Conservation (phyloP, 64 coral and sea anemone species). For the Cladopsammia gracilis region DNA sequence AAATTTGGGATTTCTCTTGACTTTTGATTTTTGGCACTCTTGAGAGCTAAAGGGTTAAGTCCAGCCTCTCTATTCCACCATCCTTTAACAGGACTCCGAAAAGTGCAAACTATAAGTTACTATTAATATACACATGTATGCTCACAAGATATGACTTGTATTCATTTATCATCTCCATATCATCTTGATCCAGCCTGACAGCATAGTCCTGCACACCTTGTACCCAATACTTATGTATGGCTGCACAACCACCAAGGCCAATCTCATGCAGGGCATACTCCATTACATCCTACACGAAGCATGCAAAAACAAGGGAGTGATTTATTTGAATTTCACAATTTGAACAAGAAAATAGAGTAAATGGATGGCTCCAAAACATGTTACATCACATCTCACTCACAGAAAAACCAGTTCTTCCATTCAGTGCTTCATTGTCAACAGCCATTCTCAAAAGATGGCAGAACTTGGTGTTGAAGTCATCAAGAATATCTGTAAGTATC, state of each 20-base stretch:
- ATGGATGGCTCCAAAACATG: neutral
- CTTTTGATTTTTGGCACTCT: too few relatives aligned
- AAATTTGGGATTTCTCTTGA: too few relatives aligned
- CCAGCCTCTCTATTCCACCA: too few relatives aligned
- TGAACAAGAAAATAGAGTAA: neutral
- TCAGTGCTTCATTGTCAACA: conserved; percentile 83
- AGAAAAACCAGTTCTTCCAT: conserved; percentile 85
- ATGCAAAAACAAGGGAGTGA: neutral
- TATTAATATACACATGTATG: neutral
- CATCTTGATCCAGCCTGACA: conserved; percentile 77
- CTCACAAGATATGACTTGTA: conserved; percentile 78
- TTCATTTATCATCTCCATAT: conserved; percentile 78
- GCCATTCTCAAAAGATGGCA: conserved; percentile 81
- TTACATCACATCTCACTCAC: conserved; percentile 42
- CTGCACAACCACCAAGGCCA: conserved; percentile 80
- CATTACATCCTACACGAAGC: conserved; percentile 74
- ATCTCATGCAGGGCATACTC: conserved; percentile 93
- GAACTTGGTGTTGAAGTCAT: conserved; percentile 84
- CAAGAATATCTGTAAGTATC: conserved; percentile 82
- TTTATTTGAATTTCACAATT: neutral
- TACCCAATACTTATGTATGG: conserved; percentile 90
- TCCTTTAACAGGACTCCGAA: too few relatives aligned
- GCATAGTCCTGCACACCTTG: conserved; percentile 86
- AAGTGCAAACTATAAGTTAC: too few relatives aligned
- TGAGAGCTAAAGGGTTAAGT: too few relatives aligned